These are phyloP conservation scores for Vultur gryphus DNA, from an alignment of 2,797 vertebrate genomes.

Conservation along the genomic window DNA sequence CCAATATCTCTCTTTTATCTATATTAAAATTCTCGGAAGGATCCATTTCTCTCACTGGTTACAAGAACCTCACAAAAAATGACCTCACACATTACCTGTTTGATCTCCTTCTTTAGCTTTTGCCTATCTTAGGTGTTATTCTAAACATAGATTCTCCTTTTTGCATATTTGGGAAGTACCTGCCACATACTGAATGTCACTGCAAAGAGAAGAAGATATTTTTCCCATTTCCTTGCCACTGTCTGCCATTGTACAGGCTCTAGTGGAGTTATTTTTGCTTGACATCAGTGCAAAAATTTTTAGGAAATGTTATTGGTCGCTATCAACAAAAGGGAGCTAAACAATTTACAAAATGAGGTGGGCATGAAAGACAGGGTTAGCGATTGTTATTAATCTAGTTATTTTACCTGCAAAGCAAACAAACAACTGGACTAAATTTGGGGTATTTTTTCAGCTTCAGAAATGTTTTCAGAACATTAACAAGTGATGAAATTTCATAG, in stretches of 20 bases:
- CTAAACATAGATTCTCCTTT: not conserved
- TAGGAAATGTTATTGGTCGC: not conserved
- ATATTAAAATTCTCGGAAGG: not conserved
- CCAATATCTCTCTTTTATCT: not conserved
- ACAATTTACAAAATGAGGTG: not conserved
- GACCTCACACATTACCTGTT: not conserved
- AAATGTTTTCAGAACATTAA: not conserved
- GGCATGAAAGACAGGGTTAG: not conserved
- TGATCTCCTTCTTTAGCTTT: not conserved
- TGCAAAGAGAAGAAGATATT: not conserved
- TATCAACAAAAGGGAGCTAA: not conserved
- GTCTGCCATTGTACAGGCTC: not conserved
- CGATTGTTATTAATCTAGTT: not conserved
- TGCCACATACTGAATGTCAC: fast-evolving
- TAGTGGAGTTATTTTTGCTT: not conserved
- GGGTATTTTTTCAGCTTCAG: not conserved
- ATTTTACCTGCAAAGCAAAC: not conserved
- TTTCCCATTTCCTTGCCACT: not conserved
- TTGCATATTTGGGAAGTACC: not conserved
- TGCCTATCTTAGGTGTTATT: not conserved
- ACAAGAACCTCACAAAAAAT: not conserved
- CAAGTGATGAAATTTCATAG: not conserved
- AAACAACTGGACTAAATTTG: not conserved
- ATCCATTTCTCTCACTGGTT: not conserved
- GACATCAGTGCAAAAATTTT: not conserved